phyloP scores from a whole-genome alignment of 2,888 invertebrate genomes.

The Tinea semifulvella region DNA sequence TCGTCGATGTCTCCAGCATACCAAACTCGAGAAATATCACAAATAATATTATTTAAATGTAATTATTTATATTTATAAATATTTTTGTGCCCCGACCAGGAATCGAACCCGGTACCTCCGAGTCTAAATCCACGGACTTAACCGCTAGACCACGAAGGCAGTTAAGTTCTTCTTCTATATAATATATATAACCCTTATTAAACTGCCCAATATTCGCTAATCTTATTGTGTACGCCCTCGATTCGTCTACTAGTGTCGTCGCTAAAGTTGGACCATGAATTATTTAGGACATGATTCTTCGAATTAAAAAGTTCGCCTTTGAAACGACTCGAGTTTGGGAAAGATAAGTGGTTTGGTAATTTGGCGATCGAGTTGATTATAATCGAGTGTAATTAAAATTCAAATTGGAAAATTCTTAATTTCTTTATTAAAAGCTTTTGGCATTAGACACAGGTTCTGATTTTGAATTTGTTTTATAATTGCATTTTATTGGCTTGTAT shows the following conservation, averaged over 20 bases:
- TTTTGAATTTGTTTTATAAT: constrained; percentile 11
- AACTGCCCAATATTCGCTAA: no score
- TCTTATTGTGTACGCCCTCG: no score
- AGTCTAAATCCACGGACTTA: no score
- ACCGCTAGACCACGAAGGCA: no score
- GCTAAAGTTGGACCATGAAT: constrained; percentile 30
- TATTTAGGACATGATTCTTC: constrained; percentile 50
- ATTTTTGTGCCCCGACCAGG: no score
- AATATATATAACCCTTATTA: no score
- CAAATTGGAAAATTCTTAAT: constrained; percentile 64
- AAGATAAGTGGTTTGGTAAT: constrained; percentile 37
- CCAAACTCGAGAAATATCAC: no score
- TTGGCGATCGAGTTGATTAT: constrained; percentile 55
- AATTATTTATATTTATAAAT: no score
- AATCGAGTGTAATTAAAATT: constrained; percentile 65
- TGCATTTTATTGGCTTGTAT: constrained; percentile 8
- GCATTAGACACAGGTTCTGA: constrained; percentile 10
- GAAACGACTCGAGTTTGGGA: constrained; percentile 12
- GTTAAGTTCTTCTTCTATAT: no score
- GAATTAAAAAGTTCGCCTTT: constrained; percentile 36
- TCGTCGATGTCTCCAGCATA: no score
- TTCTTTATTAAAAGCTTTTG: constrained; percentile 49
- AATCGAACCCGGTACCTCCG: no score
- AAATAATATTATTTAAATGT: no score
- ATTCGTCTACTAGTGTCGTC: constrained; percentile 11